phyloP scores from a whole-genome alignment of 2,888 invertebrate species.

The Calliphora vomitoria region DNA sequence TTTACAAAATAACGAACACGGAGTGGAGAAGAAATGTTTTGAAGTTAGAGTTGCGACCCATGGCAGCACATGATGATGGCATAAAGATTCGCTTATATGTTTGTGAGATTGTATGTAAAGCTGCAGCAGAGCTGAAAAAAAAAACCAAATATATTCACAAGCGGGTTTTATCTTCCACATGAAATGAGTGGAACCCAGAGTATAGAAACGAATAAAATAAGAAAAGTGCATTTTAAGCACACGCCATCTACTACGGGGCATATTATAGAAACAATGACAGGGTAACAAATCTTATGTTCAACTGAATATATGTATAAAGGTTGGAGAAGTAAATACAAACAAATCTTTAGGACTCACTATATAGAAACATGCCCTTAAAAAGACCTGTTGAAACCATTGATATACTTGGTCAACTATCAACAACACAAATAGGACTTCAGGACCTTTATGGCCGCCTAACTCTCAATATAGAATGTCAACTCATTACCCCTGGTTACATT shows the following conservation, averaged over 20 bases:
- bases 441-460: no score
- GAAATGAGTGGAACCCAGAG: constrained; percentile 12
- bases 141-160: constrained; percentile 6
- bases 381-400: no score
- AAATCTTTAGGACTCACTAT: no score
- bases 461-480: no score
- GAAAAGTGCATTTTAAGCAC: constrained; percentile 56
- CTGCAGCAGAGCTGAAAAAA: neutral
- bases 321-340: no score
- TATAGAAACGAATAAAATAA: constrained; percentile 25
- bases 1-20: constrained; percentile 1
- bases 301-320: neutral
- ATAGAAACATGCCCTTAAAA: no score
- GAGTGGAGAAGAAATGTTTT: neutral
- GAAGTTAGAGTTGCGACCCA: constrained; percentile 31
- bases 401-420: no score
- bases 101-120: neutral
- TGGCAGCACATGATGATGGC: constrained; percentile 41
- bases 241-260: constrained; percentile 55
- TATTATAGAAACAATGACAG: neutral
- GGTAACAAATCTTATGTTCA: neutral
- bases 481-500: no score
- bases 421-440: no score
- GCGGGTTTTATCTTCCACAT: constrained; percentile 56
- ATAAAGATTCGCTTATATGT: constrained; percentile 17